Conservation (phyloP, 2,113 vertebrate genomes). For the Drymodes brunneopygia region DNA sequence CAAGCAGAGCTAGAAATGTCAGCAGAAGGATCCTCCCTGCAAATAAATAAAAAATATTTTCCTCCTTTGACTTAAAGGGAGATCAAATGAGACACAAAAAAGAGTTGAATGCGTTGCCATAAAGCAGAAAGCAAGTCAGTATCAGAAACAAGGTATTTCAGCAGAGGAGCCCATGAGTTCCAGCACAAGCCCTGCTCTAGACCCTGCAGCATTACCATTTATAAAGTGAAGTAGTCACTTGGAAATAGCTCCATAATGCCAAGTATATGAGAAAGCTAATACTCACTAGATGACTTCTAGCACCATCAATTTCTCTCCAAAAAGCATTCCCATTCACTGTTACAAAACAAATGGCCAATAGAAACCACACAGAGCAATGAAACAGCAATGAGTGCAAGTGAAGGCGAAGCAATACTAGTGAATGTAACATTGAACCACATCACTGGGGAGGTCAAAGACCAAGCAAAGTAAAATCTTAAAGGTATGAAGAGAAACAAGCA, state of each 20-base stretch:
- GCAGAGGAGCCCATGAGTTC: background rate
- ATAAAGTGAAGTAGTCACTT: background rate
- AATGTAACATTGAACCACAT: background rate
- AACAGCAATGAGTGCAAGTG: conserved; percentile 18
- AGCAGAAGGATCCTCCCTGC: background rate
- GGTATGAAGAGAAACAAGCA: background rate
- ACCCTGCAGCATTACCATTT: conserved; percentile 14
- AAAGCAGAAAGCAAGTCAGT: background rate
- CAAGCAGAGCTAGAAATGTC: background rate
- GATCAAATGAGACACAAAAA: background rate
- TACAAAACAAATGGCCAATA: conserved; percentile 41
- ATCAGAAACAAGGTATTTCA: background rate
- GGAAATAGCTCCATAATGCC: conserved; percentile 18
- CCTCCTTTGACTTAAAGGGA: background rate
- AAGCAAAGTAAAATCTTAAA: conserved; percentile 10
- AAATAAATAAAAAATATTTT: background rate
- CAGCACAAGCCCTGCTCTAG: background rate
- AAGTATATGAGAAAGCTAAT: conserved; percentile 26
- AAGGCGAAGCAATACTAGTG: conserved; percentile 31
- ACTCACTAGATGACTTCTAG: conserved; percentile 28
- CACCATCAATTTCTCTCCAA: conserved; percentile 20
- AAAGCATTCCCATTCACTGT: conserved; percentile 4
- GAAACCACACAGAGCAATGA: conserved; percentile 25
- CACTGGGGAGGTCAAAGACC: background rate
- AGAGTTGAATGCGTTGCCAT: background rate